phyloP scores from a whole-genome alignment of 2,888 invertebrate species.

The Timema cristinae region DNA sequence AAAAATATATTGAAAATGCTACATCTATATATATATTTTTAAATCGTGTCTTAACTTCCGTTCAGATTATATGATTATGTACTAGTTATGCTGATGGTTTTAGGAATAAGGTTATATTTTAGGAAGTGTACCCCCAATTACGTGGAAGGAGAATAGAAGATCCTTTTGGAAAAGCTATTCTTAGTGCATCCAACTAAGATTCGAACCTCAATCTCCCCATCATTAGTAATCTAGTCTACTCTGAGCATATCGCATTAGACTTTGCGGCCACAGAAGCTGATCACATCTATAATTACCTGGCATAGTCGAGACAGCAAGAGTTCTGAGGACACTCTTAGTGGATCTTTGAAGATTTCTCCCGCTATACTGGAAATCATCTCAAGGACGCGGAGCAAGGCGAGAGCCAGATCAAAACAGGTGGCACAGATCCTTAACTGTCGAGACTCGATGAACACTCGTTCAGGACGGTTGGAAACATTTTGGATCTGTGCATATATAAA shows the following conservation, averaged over 20 bases:
- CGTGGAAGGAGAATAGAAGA: no score
- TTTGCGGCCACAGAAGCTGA: no score
- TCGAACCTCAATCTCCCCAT: no score
- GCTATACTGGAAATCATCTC: conserved; percentile 72
- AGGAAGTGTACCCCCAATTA: no score
- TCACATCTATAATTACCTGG: conserved; percentile 47
- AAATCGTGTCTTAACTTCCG: no score
- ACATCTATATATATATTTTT: neutral
- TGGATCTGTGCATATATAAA: conserved; percentile 50
- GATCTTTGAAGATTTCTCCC: conserved; percentile 61
- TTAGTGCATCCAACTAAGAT: no score
- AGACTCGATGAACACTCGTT: conserved; percentile 61
- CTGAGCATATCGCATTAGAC: neutral
- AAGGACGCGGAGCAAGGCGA: conserved; percentile 70
- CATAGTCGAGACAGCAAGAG: conserved; percentile 65
- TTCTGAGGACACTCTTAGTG: conserved; percentile 63
- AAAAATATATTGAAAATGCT: conserved; percentile 20
- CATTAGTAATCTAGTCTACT: neutral
- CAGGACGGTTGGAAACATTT: conserved; percentile 55
- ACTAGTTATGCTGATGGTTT: no score
- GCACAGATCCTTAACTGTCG: conserved; percentile 77
- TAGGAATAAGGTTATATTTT: no score
- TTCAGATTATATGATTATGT: no score
- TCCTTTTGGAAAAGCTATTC: no score
- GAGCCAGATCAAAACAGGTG: conserved; percentile 77